These are phyloP conservation scores for Carpatolechia fugitivella DNA, from an alignment of 2,888 invertebrate species.

Conservation along the genomic window DNA sequence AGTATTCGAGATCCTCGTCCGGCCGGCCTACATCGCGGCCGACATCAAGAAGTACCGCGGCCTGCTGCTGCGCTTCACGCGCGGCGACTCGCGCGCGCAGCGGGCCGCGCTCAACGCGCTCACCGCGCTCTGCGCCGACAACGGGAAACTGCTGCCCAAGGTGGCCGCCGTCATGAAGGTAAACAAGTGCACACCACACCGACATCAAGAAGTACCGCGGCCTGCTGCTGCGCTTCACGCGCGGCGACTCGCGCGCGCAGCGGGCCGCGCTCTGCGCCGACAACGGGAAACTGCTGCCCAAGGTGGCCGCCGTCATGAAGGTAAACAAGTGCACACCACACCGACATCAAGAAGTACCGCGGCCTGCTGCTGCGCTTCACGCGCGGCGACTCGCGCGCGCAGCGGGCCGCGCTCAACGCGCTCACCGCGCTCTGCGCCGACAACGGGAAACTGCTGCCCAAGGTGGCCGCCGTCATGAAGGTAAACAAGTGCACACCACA, in stretches of 20 bases:
- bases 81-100: conserved; percentile 89
- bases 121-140: conserved; percentile 93
- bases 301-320: conserved; percentile 77
- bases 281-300: neutral
- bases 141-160: conserved; percentile 90
- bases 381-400: too few species aligned
- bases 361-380: too few species aligned
- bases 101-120: conserved; percentile 96
- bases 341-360: too few species aligned
- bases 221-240: too few species aligned
- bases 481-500: too few species aligned
- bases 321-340: conserved; percentile 41
- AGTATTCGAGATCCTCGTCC: conserved; percentile 93
- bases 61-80: conserved; percentile 89
- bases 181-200: too few species aligned
- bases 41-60: conserved; percentile 88
- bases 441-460: too few species aligned
- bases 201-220: too few species aligned
- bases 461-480: too few species aligned
- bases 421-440: neutral
- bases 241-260: neutral
- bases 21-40: conserved; percentile 81
- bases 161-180: conserved; percentile 93
- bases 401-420: too few species aligned
- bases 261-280: neutral